phyloP scores from a whole-genome alignment of 1,140 invertebrate species.

The Lepidurus packardi region DNA sequence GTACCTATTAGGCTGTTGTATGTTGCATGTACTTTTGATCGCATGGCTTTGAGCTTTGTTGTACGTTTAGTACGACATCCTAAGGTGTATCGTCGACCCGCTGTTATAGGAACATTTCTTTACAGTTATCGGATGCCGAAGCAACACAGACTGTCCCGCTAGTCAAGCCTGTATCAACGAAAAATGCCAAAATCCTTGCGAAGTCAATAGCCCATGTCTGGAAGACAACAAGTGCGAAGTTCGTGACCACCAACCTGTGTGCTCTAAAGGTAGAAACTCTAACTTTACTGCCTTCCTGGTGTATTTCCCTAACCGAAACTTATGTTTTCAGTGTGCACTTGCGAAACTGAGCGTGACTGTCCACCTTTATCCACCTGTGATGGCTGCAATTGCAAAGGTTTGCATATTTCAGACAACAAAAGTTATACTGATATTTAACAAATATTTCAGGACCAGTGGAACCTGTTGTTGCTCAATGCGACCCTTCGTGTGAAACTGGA shows the following conservation, averaged over 20 bases:
- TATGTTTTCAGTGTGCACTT: slow-evolving; percentile 56
- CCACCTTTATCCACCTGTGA: slow-evolving; percentile 54
- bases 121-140: slow-evolving; percentile 61
- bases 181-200: slow-evolving; percentile 68
- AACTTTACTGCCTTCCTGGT: slow-evolving; percentile 29
- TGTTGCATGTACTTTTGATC: not conserved
- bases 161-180: slow-evolving; percentile 69
- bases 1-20: not conserved
- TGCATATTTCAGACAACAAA: slow-evolving; percentile 38
- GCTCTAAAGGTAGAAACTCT: slow-evolving; percentile 51
- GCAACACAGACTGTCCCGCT: slow-evolving; percentile 62
- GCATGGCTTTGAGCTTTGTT: not conserved
- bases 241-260: slow-evolving; percentile 67
- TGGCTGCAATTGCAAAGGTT: slow-evolving; percentile 59
- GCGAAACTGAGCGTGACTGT: slow-evolving; percentile 58
- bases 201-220: slow-evolving; percentile 38
- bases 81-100: not conserved
- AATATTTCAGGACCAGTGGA: slow-evolving; percentile 16
- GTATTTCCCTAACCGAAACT: slow-evolving; percentile 31
- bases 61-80: not conserved
- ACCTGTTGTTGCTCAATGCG: slow-evolving; percentile 19
- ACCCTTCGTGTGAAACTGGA: slow-evolving; percentile 24
- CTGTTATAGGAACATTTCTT: not conserved
- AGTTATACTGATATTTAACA: not conserved
- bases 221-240: slow-evolving; percentile 62